These are phyloP conservation scores for Lordiphosa fenestrarum DNA, from an alignment of 2,888 invertebrate species.

Conservation along the genomic window DNA sequence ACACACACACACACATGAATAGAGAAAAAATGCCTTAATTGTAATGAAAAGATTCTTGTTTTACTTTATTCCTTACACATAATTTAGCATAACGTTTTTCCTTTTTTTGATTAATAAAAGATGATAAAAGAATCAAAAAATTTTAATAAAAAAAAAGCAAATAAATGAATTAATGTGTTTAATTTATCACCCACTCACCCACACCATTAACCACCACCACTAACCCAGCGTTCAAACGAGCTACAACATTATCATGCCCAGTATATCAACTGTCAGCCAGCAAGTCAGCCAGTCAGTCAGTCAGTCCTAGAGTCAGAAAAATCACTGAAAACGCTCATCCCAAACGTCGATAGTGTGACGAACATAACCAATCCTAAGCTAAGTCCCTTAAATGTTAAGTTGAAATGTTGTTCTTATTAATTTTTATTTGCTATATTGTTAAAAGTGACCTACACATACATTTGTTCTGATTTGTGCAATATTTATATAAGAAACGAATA, in stretches of 20 bases:
- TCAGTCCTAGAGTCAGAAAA: slow-evolving; percentile 31
- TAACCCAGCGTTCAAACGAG: slow-evolving; percentile 39
- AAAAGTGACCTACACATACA: slow-evolving; percentile 50
- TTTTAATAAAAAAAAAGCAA: slow-evolving; percentile 49
- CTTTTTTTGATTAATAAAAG: slow-evolving; percentile 44
- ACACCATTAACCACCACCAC: slow-evolving; percentile 39
- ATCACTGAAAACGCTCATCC: slow-evolving; percentile 75
- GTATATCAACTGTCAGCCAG: slow-evolving; percentile 42
- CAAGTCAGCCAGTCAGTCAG: slow-evolving; percentile 36
- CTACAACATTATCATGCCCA: slow-evolving; percentile 67
- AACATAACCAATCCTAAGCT: slow-evolving; percentile 50
- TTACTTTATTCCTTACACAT: slow-evolving; percentile 47
- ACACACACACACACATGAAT: slow-evolving; percentile 24
- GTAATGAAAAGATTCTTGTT: slow-evolving; percentile 47
- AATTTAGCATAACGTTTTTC: slow-evolving; percentile 41
- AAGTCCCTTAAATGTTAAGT: slow-evolving; percentile 56
- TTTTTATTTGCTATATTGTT: slow-evolving; percentile 58
- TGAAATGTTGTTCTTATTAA: slow-evolving; percentile 59
- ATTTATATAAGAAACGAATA: slow-evolving; percentile 61
- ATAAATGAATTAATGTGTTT: slow-evolving; percentile 25
- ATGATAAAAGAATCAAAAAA: slow-evolving; percentile 36
- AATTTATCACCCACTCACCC: slow-evolving; percentile 29
- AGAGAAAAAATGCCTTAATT: slow-evolving; percentile 39
- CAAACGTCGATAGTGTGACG: slow-evolving; percentile 18
- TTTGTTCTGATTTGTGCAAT: slow-evolving; percentile 71